A percentile compares a stretch with the other conserved stretches of the same genome.
phyloP scores from a whole-genome alignment of 2,888 invertebrate species.

The Andrena camellia region DNA sequence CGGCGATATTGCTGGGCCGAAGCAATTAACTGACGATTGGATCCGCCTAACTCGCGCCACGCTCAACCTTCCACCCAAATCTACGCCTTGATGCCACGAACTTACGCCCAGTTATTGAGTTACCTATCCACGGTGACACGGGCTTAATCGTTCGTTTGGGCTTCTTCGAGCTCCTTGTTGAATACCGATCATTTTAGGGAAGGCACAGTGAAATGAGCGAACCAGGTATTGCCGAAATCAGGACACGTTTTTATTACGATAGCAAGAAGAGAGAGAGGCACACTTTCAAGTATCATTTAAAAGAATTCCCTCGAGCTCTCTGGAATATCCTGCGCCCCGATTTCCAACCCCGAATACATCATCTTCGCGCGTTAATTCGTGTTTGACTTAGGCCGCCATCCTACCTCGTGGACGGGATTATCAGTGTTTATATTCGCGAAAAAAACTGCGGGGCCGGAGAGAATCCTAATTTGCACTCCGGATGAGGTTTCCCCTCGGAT shows the following conservation, averaged over 20 bases:
- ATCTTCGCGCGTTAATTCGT: not conserved
- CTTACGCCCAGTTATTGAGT: slow-evolving; percentile 16
- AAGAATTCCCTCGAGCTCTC: not conserved
- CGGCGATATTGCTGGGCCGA: slow-evolving; percentile 74
- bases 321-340: not conserved
- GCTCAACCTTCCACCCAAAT: slow-evolving; percentile 47
- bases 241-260: too few species aligned
- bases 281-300: too few species aligned
- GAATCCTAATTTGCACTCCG: slow-evolving; percentile 12
- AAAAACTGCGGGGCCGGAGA: not conserved
- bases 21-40: slow-evolving; percentile 81
- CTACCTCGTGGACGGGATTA: not conserved
- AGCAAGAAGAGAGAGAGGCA: not conserved
- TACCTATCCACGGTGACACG: slow-evolving; percentile 6
- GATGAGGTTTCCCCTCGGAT: slow-evolving; percentile 20
- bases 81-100: slow-evolving; percentile 16
- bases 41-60: slow-evolving; percentile 71
- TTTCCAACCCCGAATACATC: not conserved
- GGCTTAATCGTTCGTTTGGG: slow-evolving; percentile 16
- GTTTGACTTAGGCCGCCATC: not conserved
- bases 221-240: too few species aligned
- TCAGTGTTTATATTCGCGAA: slow-evolving; percentile 13
- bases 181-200: not conserved
- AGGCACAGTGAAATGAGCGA: not conserved
- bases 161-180: not conserved